These are phyloP conservation scores for Morpho helenor DNA, from an alignment of 2,888 invertebrate genomes.

Conservation along the genomic window DNA sequence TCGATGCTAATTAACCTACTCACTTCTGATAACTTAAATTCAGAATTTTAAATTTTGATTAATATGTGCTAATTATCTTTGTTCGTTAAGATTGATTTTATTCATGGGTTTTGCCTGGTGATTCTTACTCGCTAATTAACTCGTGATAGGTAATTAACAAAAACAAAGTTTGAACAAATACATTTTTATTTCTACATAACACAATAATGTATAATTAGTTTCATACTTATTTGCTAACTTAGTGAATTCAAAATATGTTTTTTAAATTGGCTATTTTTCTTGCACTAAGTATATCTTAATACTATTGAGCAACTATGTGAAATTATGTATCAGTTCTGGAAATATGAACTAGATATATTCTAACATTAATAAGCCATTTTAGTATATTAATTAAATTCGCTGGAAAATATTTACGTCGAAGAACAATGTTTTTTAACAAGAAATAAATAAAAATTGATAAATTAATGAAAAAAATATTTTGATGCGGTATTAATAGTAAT, in stretches of 20 bases:
- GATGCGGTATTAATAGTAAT: no score
- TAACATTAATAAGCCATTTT: slow-evolving; percentile 1
- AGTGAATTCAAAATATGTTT: slow-evolving; percentile 17
- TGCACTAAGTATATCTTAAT: slow-evolving; percentile 11
- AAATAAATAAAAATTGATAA: no score
- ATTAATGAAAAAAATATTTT: no score
- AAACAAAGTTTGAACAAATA: background rate
- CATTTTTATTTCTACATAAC: slow-evolving; percentile 12
- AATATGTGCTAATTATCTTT: no score
- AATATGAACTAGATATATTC: slow-evolving; percentile 11
- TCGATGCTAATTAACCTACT: no score
- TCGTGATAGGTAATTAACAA: no score
- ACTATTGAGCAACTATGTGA: slow-evolving; percentile 34
- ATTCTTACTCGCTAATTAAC: no score
- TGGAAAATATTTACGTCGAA: background rate
- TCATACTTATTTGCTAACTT: slow-evolving; percentile 11
- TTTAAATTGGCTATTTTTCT: slow-evolving; percentile 14
- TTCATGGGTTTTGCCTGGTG: no score
- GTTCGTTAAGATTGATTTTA: no score
- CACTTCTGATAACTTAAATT: no score
- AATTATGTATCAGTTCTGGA: slow-evolving; percentile 29
- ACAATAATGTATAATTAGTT: slow-evolving; percentile 10
- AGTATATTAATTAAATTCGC: background rate
- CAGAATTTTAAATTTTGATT: no score
- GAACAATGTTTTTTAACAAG: background rate